phyloP scores from a whole-genome alignment of 92 coral and sea anemone genomes.

The Umimayanthus chanpuru region DNA sequence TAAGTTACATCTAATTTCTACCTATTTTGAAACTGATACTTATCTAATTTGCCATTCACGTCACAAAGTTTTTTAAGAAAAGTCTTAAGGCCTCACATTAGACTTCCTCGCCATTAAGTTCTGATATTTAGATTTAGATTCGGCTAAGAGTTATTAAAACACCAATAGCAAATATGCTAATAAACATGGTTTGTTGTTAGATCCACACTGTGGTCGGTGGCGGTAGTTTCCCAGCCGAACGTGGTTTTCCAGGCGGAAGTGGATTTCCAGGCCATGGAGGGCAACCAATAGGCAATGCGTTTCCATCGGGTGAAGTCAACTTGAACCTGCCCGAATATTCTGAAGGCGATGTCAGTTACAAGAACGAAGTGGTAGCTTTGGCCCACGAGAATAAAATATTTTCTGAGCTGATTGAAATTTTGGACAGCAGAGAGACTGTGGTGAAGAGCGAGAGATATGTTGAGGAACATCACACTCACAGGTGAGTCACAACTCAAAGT shows the following conservation, averaged over 20 bases:
- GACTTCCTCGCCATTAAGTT: too few species aligned
- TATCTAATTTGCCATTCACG: too few species aligned
- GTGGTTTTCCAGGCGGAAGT: background rate
- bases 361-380: conserved; percentile 67
- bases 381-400: conserved; percentile 78
- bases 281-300: background rate
- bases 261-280: background rate
- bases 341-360: conserved; percentile 40
- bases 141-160: too few species aligned
- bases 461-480: conserved; percentile 36
- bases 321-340: background rate
- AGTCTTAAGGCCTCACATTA: too few species aligned
- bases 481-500: background rate
- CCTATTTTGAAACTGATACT: too few species aligned
- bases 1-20: too few species aligned
- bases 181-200: background rate
- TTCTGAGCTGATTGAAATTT: conserved; percentile 66
- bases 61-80: too few species aligned
- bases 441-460: conserved; percentile 47
- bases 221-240: conserved; percentile 7
- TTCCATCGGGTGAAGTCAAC: background rate
- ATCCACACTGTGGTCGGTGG: conserved; percentile 3
- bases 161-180: too few species aligned
- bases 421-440: conserved; percentile 55
- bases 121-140: too few species aligned